phyloP scores from a whole-genome alignment of 1,140 invertebrate species.

The Prorops nasuta region DNA sequence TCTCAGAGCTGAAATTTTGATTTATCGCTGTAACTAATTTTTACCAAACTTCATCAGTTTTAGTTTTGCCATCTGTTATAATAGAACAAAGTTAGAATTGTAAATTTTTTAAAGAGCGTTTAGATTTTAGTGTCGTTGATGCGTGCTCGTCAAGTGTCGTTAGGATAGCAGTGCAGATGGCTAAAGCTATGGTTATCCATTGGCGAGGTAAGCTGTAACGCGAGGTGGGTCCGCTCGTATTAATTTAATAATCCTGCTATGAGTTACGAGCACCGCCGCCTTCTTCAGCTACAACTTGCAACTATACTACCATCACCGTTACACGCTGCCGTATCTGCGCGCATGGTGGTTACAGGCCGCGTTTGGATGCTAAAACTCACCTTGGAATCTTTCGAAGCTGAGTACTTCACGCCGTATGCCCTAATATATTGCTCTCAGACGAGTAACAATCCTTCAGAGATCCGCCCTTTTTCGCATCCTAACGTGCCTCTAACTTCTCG shows the following conservation, averaged over 20 bases:
- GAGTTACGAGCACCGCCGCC: slow-evolving; percentile 24
- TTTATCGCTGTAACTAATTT: no score
- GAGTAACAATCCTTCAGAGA: slow-evolving; percentile 1
- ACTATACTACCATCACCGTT: slow-evolving; percentile 8
- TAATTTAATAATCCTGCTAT: slow-evolving; percentile 34
- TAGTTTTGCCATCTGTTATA: no score
- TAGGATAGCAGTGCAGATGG: slow-evolving; percentile 29
- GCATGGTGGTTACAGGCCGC: not conserved
- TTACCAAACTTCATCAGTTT: no score
- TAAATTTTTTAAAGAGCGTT: no score
- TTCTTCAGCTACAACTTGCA: slow-evolving; percentile 9
- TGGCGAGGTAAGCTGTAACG: slow-evolving; percentile 19
- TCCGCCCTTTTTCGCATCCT: no score
- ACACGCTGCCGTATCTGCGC: slow-evolving; percentile 3
- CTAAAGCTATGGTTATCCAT: slow-evolving; percentile 28
- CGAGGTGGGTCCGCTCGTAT: slow-evolving; percentile 23
- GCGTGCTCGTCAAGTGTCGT: slow-evolving; percentile 27
- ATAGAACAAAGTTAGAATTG: no score
- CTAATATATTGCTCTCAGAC: slow-evolving; percentile 18
- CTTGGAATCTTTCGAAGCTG: slow-evolving; percentile 5
- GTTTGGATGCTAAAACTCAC: slow-evolving; percentile 8
- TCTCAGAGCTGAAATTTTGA: no score
- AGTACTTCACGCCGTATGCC: slow-evolving; percentile 7
- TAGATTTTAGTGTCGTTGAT: slow-evolving; percentile 8
- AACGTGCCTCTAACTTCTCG: no score